Percentiles rank a stretch among this genome's conserved stretches.
Evolutionary conservation across 2,888 invertebrate genomes (phyloP).

Genomic region (Parnassius apollo): DNA sequence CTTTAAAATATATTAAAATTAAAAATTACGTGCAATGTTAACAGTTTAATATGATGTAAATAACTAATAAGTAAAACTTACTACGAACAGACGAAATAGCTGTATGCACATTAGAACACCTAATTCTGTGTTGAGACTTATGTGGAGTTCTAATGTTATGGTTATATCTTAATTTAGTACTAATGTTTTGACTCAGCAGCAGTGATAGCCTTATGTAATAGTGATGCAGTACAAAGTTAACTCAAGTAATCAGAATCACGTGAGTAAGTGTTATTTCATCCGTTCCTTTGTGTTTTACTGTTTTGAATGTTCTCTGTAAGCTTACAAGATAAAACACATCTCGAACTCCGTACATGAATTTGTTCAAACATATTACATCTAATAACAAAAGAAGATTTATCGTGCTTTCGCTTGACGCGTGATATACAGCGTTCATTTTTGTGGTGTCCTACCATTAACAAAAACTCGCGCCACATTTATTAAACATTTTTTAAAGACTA

Average conservation of each 20-base stretch:
- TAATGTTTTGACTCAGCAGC: not conserved
- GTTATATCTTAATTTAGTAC: not conserved
- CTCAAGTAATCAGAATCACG: not conserved
- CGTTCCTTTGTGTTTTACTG: slow-evolving; percentile 15
- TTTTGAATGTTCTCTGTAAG: slow-evolving; percentile 16
- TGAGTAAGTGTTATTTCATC: not conserved
- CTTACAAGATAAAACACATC: slow-evolving; percentile 21
- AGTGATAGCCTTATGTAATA: not conserved
- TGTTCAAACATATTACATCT: slow-evolving; percentile 48
- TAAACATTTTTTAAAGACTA: slow-evolving; percentile 41
- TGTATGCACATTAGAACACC: no score
- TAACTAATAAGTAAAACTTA: no score
- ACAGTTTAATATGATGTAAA: no score
- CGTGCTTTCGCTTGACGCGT: slow-evolving; percentile 56
- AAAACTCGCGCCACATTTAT: slow-evolving; percentile 32
- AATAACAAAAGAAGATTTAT: slow-evolving; percentile 71
- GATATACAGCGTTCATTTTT: slow-evolving; percentile 54
- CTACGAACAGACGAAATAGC: no score
- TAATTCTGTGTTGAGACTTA: no score
- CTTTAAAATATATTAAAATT: no score
- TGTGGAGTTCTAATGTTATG: no score
- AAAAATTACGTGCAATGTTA: no score
- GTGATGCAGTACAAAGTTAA: slow-evolving; percentile 6
- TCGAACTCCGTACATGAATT: slow-evolving; percentile 35
- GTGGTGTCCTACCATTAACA: slow-evolving; percentile 56